Conservation (phyloP, 2,113 vertebrate genomes). For the Heterochromis multidens region DNA sequence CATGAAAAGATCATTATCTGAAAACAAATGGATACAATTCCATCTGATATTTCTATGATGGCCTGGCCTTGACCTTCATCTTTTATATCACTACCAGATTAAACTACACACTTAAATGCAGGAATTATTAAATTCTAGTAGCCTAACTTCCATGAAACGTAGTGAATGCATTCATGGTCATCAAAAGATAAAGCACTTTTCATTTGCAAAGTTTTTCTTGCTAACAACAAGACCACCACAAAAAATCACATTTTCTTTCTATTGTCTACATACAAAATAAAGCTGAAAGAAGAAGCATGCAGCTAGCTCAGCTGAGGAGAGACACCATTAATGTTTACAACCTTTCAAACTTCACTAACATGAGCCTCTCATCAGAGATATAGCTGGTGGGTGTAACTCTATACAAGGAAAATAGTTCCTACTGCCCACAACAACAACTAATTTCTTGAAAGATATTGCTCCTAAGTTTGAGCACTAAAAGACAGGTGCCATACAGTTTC, state of each 20-base stretch:
- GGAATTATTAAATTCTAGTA: not conserved
- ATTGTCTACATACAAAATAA: not conserved
- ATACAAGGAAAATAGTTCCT: not conserved
- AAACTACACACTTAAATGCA: not conserved
- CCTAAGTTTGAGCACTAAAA: too few species aligned
- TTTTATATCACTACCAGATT: not conserved
- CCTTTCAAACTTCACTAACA: not conserved
- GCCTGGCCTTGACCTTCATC: not conserved
- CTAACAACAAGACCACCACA: not conserved
- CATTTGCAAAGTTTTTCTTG: not conserved
- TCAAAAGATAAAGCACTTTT: not conserved
- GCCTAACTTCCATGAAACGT: not conserved
- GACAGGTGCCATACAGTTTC: too few species aligned
- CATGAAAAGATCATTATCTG: not conserved
- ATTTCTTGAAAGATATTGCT: not conserved
- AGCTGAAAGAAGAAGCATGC: too few species aligned
- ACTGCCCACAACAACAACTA: not conserved
- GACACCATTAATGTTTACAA: not conserved
- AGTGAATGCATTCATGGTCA: not conserved
- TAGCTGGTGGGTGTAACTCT: not conserved
- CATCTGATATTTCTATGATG: not conserved
- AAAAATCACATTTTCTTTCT: not conserved
- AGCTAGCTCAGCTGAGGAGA: not conserved
- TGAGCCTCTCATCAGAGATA: not conserved
- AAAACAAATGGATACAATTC: not conserved